Base-by-base conservation (phyloP, 2,113 vertebrate genomes). In the Nycticebus coucang region DNA sequence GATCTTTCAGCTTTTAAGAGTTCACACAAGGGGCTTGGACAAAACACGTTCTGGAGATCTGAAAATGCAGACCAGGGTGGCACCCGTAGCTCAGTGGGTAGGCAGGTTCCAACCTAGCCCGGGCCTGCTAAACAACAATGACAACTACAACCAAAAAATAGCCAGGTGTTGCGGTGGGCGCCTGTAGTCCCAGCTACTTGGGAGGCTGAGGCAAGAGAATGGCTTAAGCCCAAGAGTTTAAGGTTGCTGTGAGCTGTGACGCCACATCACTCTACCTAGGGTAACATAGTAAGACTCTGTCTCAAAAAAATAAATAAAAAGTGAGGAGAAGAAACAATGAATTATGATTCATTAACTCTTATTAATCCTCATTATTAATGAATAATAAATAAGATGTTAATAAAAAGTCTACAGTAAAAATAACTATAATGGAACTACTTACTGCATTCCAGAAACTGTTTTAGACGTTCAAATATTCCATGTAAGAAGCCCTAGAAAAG, bases 381-480 rank as follows among this genome's bases (percentile, higher is more conserved):
- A 90, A 78, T 84, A 71, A 71, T 53, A n/a, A 55, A 21, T 86
- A 83, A 83, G 21, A 4, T 24, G 60, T 12, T 18, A 72, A 66
- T 60, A 64, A 93, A 10, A n/a, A 84, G 60, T 91, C 13, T 83
- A 79, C 0, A 93, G 12, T 74, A 91, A 96, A 88, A 81, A 81
- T 21, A 14, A 84, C 24, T 86, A 1, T 14, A 35, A 96, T 41
- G 35, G 12, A 81, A 88, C 77, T 98, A 99, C 99, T 99, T 98
- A 99, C 99, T 99, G 96, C 99, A 99, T 96, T 99, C 99, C 97
- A 99, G 98, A 98, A 99, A 99, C 96, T 99, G 99, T 97, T 99
- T 99, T 69, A 99, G 97, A 50, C 99, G 99, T 95, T 99, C 99
- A 98, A 99, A 99, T 84, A 99, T 98, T 0, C 99, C 98, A 98